Base-by-base conservation (phyloP, 2,888 invertebrate species). In the Coelopa pilipes region DNA sequence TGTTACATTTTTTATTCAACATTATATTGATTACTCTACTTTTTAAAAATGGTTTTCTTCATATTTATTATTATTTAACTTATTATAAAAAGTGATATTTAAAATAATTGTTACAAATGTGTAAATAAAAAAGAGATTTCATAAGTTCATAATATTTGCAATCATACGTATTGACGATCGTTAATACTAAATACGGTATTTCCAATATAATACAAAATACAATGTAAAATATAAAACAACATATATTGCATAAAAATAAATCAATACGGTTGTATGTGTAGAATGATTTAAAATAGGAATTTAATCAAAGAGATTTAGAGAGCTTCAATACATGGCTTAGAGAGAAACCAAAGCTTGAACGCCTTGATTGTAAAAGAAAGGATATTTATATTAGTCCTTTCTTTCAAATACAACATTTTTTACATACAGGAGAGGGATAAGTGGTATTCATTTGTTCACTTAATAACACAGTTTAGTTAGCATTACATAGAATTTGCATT, bases 401-500 rank as follows among this genome's bases (percentile, higher is more conserved):
- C 15, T 34, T n/a, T 10, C 60, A 34, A 60, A 34, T 53, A 53
- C 53, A 53, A 53, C n/a, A 53, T 53, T 53, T 10, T 12, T 62
- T 24, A 45, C 12, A 45, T 21, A 19, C 62, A 34, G 21, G n/a
- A 12, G 15, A 62, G n/a, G 45, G n/a, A 49, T 5, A 11, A 50
- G 21, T 1, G 49, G 66, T 49, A 50, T 50, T 66, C 49, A 24
- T 47, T 63, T 66, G 49, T 49, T 66, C 49, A 47, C 50, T 24
- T 66, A 69, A 69, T 69, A 69, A 69, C 69, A 69, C 69, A 69
- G 69, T 66, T 66, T 66, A 50, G 49, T 66, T 49, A 69, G 69
- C 57, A 59, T 76, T 74, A 73, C 74, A 71, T 79, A 80, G 70
- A 74, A 76, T 74, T 74, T 71, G 71, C 76, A 78, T 77, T 80